phyloP scores from a whole-genome alignment of 30 jellyfish, hydroid and myxozoan genomes.

The Pseudorhiza aurosa region DNA sequence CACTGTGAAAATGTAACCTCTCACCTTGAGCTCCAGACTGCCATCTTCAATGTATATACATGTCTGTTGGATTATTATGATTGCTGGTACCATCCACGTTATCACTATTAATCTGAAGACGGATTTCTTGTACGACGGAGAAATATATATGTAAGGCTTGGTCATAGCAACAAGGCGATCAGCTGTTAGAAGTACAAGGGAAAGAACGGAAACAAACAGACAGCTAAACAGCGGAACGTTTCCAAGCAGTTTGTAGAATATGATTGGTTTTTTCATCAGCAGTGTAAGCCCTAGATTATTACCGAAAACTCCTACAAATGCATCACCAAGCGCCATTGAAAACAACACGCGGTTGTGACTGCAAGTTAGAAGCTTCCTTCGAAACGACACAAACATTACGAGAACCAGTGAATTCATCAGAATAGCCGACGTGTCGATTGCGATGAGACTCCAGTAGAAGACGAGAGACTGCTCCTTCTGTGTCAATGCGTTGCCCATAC shows the following conservation, averaged over 20 bases:
- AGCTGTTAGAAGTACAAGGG: slow-evolving; percentile 10
- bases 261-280: neutral
- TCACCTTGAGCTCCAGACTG: neutral
- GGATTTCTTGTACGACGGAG: neutral
- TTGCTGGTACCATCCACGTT: slow-evolving; percentile 19
- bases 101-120: neutral
- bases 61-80: slow-evolving; percentile 10
- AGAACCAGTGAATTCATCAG: neutral
- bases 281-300: neutral
- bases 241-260: neutral
- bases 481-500: neutral
- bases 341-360: slow-evolving; percentile 6
- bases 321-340: slow-evolving; percentile 30
- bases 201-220: slow-evolving; percentile 17
- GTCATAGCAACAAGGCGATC: slow-evolving; percentile 39
- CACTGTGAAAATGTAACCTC: slow-evolving; percentile 6
- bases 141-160: neutral
- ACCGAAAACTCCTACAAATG: slow-evolving; percentile 1
- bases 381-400: slow-evolving; percentile 5
- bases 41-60: neutral
- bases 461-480: neutral
- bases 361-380: neutral
- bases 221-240: slow-evolving; percentile 30
- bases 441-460: neutral
- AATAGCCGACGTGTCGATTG: neutral